Evolutionary conservation across 2,888 invertebrate species (phyloP).

Genomic region (Pollenia amentaria): DNA sequence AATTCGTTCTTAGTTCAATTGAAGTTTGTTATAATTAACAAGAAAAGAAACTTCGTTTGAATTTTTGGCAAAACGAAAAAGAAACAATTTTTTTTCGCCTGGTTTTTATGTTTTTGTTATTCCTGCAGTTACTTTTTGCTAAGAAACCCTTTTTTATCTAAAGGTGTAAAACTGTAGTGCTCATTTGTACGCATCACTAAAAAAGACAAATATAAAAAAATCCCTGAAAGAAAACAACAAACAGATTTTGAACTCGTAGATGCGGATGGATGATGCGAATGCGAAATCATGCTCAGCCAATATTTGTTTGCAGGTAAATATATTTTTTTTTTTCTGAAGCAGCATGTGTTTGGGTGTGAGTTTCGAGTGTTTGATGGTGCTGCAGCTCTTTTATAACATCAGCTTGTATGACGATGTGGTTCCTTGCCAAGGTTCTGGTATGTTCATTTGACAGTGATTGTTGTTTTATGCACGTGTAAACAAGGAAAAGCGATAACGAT

Average conservation of each 20-base stretch:
- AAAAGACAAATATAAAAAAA: conserved; percentile 16
- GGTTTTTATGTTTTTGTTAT: conserved; percentile 12
- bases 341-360: conserved; percentile 23
- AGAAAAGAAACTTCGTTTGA: conserved; percentile 52
- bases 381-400: conserved; percentile 12
- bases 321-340: conserved; percentile 18
- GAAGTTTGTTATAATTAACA: conserved; percentile 45
- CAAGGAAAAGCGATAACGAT: conserved; percentile 78
- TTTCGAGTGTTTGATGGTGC: conserved; percentile 5
- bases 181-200: conserved; percentile 73
- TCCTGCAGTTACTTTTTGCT: neutral
- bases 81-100: conserved; percentile 41
- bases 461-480: conserved; percentile 78
- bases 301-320: conserved; percentile 72
- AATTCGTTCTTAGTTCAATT: neutral
- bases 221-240: conserved; percentile 20
- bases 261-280: conserved; percentile 54
- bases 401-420: conserved; percentile 40
- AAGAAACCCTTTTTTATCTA: conserved; percentile 47
- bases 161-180: conserved; percentile 73
- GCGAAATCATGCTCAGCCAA: conserved; percentile 70
- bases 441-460: conserved; percentile 74
- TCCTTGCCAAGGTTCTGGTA: conserved; percentile 64
- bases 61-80: conserved; percentile 27
- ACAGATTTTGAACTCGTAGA: conserved; percentile 41